Base-by-base conservation (phyloP, 2,113 vertebrate species). In the Collichthys lucidus region DNA sequence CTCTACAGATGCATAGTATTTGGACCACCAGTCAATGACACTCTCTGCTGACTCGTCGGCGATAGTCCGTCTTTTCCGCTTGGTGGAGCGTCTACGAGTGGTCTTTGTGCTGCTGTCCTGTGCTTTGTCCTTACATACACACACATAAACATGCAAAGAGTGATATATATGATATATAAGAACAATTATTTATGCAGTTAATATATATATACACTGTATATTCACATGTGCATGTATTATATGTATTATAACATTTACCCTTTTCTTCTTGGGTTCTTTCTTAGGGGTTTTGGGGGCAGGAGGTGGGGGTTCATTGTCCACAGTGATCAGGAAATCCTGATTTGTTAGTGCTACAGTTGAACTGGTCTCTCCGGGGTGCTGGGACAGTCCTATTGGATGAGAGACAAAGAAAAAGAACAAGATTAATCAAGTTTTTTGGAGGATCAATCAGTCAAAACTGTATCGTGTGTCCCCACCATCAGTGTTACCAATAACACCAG, bases 21-120 rank as follows among this genome's bases (percentile, higher is more conserved):
- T 99, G 31, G 98, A 98, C 98, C 98, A 99, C 98, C 98, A 99
- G 91, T 99, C 98, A 77, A 99, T 97, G 88, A 98, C 97, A 0
- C 94, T 95, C 91, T 97, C 98, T 31, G 96, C 97, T 4, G 97
- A 97, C 74, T 99, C 98, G 60, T 99, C 97, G 0, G 96, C 97
- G 20, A 97, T 94, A 0, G 98, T 98, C 70, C 97, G 94, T 77
- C 88, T 97, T 81, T 86, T 97, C 15, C 94, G 94, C 89, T 96
- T 98, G 11, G 96, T 97, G 72, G 97, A 99, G 6, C 85, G 94
- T 9, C 78, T 5, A 0, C 19, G 82, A 1, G 79, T 9, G 67
- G 89, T 94, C 79, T 92, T 96, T 52, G 87, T 93, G 59, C 80
- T 93, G 11, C 24, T 35, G 9, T 87, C 94, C 96, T 96, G 62